A percentile compares a stretch with the other conserved stretches of the same genome.
Conservation (phyloP, 2,113 vertebrate genomes). For the Urocynchramus pylzowi region DNA sequence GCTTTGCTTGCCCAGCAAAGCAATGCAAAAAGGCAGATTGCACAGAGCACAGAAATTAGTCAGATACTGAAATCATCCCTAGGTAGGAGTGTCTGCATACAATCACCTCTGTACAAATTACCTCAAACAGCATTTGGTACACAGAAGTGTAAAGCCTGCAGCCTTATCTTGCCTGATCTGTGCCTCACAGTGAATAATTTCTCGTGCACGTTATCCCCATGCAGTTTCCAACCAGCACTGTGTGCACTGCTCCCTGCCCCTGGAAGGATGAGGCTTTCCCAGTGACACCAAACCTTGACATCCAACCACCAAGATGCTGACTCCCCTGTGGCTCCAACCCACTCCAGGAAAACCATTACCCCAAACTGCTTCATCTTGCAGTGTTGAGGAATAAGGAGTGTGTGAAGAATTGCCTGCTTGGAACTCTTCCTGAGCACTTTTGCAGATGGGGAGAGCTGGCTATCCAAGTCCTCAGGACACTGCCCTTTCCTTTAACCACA, state of each 20-base stretch:
- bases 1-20: not conserved
- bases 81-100: not conserved
- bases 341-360: not conserved
- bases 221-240: not conserved
- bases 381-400: not conserved
- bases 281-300: not conserved
- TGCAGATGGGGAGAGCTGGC: not conserved
- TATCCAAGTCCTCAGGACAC: not conserved
- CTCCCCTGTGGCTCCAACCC: not conserved
- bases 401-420: not conserved
- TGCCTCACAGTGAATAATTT: not conserved
- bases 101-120: slow-evolving; percentile 34
- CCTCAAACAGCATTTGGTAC: slow-evolving; percentile 34
- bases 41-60: not conserved
- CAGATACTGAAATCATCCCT: slow-evolving; percentile 34
- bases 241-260: not conserved
- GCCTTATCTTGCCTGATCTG: not conserved
- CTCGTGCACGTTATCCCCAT: not conserved
- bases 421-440: not conserved
- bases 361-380: not conserved
- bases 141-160: not conserved
- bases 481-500: slow-evolving; percentile 26
- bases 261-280: slow-evolving; percentile 14
- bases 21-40: not conserved
- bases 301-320: not conserved